phyloP scores from a whole-genome alignment of 2,113 vertebrate genomes.

The Strix uralensis region DNA sequence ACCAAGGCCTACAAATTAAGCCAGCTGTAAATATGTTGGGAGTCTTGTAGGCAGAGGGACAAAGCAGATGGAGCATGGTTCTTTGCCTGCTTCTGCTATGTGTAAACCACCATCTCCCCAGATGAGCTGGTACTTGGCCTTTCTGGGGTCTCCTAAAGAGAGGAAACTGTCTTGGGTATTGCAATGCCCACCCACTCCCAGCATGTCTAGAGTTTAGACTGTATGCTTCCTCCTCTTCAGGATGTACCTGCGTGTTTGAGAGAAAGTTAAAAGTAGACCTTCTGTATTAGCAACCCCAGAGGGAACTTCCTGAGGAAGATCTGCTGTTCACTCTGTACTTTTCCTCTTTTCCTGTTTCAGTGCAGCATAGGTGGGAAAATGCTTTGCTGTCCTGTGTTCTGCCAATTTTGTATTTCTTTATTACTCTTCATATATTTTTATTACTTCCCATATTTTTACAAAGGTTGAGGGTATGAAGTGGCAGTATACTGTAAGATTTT shows the following conservation, averaged over 20 bases:
- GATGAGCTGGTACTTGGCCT: neutral
- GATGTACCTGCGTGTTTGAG: neutral
- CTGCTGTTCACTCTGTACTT: neutral
- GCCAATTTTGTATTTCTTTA: neutral
- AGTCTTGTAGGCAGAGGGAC: neutral
- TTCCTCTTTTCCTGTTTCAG: neutral
- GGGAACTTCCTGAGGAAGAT: conserved; percentile 17
- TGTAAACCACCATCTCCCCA: neutral
- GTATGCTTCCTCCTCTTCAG: neutral
- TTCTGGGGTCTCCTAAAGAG: neutral
- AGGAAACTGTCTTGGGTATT: neutral
- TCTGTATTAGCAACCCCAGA: neutral
- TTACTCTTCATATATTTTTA: neutral
- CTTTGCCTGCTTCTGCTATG: neutral
- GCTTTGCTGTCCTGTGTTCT: neutral
- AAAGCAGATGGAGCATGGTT: neutral
- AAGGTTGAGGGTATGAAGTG: neutral
- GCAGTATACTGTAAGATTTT: neutral
- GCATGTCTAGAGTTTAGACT: neutral
- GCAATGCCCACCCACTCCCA: neutral
- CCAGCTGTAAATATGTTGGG: neutral
- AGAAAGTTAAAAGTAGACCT: neutral
- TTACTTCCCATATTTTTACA: neutral
- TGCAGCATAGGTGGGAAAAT: neutral
- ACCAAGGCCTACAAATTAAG: neutral